These are phyloP conservation scores for Oryzias woworae DNA, from an alignment of 2,113 vertebrate genomes.

Conservation along the genomic window DNA sequence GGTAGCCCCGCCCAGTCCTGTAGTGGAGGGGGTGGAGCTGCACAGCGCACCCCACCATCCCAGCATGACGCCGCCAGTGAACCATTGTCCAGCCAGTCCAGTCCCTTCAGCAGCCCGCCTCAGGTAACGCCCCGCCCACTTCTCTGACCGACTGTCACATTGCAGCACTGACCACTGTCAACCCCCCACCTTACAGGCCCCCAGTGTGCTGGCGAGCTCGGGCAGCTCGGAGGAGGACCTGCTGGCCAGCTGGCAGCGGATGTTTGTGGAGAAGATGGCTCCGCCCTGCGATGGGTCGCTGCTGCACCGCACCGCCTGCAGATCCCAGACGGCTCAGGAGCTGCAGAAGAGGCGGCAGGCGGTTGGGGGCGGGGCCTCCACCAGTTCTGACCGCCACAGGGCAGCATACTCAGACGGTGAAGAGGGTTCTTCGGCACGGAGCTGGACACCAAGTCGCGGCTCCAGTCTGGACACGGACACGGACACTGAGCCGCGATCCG, in stretches of 20 bases:
- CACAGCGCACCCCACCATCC: constrained; percentile 62
- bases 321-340: constrained; percentile 81
- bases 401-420: constrained; percentile 80
- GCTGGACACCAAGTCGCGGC: constrained; percentile 84
- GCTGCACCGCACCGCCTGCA: constrained; percentile 85
- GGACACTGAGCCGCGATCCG: constrained; percentile 64
- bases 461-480: constrained; percentile 85
- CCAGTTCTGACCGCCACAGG: constrained; percentile 17
- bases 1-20: constrained; percentile 83
- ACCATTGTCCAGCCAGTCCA: constrained; percentile 82
- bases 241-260: constrained; percentile 92
- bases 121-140: constrained; percentile 48
- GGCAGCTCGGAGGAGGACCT: constrained; percentile 93
- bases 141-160: too few species aligned
- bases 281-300: constrained; percentile 73
- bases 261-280: constrained; percentile 92
- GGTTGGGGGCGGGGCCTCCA: constrained; percentile 23
- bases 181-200: constrained; percentile 48
- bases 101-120: constrained; percentile 82
- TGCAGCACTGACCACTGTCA: neutral
- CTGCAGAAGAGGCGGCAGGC: constrained; percentile 76
- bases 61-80: constrained; percentile 64
- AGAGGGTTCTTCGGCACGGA: constrained; percentile 79
- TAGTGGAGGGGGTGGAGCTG: constrained; percentile 23
- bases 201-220: constrained; percentile 81